phyloP scores from a whole-genome alignment of 2,888 invertebrate species.

The Griposia aprilina region DNA sequence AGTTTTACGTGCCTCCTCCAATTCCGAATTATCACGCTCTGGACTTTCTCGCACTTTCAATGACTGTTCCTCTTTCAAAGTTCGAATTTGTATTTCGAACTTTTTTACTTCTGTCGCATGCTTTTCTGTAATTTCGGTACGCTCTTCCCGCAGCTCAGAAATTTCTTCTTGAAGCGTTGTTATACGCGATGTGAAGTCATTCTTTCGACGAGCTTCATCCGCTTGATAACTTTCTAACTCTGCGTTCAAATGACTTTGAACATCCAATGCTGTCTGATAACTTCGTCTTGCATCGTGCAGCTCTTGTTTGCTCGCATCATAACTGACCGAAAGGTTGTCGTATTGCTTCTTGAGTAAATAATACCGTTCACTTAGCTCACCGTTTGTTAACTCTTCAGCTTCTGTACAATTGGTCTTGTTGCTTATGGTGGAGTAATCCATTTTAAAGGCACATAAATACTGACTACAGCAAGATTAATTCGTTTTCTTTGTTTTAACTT shows the following conservation, averaged over 20 bases:
- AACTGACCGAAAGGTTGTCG: slow-evolving; percentile 80
- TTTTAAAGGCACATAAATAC: slow-evolving; percentile 59
- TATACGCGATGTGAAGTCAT: slow-evolving; percentile 79
- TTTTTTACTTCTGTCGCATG: slow-evolving; percentile 80
- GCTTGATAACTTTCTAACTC: slow-evolving; percentile 85
- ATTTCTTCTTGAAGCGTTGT: slow-evolving; percentile 84
- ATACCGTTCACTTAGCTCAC: slow-evolving; percentile 84
- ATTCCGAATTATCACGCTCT: slow-evolving; percentile 80
- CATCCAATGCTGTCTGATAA: slow-evolving; percentile 86
- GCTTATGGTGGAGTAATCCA: slow-evolving; percentile 88
- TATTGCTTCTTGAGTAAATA: slow-evolving; percentile 85
- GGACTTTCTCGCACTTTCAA: slow-evolving; percentile 78
- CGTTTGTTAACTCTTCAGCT: slow-evolving; percentile 82
- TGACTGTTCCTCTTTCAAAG: slow-evolving; percentile 81
- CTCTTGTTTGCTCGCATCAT: slow-evolving; percentile 85
- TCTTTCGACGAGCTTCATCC: slow-evolving; percentile 79
- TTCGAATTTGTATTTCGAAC: slow-evolving; percentile 78
- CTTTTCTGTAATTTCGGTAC: slow-evolving; percentile 78
- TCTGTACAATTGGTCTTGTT: slow-evolving; percentile 85
- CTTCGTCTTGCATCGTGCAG: slow-evolving; percentile 84
- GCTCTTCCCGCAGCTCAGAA: slow-evolving; percentile 79
- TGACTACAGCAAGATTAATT: neutral
- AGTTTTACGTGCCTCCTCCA: slow-evolving; percentile 81
- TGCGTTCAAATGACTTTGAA: slow-evolving; percentile 84
- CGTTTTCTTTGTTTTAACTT: neutral